Percentiles rank a stretch among this genome's conserved stretches.
These are phyloP conservation scores for Apotomis turbidana DNA, from an alignment of 2,888 invertebrate genomes.

Conservation along the genomic window DNA sequence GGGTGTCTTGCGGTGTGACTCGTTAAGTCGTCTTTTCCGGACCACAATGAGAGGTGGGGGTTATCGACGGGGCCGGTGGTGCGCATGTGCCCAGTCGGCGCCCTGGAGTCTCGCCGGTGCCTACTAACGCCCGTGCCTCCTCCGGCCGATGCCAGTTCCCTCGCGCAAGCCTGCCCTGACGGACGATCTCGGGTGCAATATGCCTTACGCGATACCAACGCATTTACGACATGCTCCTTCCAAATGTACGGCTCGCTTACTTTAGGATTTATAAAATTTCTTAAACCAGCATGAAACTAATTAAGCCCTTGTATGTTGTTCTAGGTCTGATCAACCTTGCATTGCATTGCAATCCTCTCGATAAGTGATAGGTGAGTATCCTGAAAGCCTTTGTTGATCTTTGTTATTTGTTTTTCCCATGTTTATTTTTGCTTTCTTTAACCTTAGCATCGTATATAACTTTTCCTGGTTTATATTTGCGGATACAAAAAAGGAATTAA, in stretches of 20 bases:
- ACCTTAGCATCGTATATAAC: background rate
- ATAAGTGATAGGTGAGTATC: conserved; percentile 39
- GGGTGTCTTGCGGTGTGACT: conserved; percentile 74
- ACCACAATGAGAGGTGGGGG: conserved; percentile 76
- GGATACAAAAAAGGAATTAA: background rate
- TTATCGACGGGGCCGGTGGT: conserved; percentile 72
- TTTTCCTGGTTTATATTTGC: background rate
- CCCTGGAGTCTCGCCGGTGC: conserved; percentile 77
- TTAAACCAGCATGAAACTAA: conserved; percentile 49
- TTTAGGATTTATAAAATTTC: background rate
- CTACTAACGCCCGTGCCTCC: conserved; percentile 71
- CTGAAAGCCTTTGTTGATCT: conserved; percentile 59
- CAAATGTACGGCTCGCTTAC: conserved; percentile 28
- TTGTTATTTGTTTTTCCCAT: conserved; percentile 45
- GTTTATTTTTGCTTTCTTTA: conserved; percentile 42
- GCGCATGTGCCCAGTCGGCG: conserved; percentile 79
- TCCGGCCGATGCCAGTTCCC: conserved; percentile 69
- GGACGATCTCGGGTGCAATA: conserved; percentile 52
- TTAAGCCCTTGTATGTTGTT: conserved; percentile 59
- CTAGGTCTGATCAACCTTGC: conserved; percentile 63
- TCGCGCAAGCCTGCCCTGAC: conserved; percentile 60
- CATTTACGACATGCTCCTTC: conserved; percentile 59
- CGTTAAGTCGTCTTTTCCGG: conserved; percentile 80
- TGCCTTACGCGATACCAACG: conserved; percentile 56
- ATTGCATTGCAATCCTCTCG: conserved; percentile 55